Base-by-base conservation (phyloP, 2,888 invertebrate genomes). In the Drosophila peninsularis region DNA sequence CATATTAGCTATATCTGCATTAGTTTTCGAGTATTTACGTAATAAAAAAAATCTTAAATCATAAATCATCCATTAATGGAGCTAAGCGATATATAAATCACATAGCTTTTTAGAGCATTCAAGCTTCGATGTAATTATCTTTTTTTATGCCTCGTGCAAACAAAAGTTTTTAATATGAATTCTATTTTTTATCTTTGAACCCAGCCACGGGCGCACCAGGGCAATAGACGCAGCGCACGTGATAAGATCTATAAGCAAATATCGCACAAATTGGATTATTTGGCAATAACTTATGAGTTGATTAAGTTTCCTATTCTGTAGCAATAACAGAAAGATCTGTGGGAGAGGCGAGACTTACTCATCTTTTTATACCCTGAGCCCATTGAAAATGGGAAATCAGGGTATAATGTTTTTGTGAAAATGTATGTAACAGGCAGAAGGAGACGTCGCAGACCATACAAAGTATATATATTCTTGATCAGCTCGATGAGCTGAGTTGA, bases 241-340 rank as follows among this genome's bases (percentile, higher is more conserved):
- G 83, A 80, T 80, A 77, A 77, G 66, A 52, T 55, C 30, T 56
- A 44, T 55, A 58, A 65, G 50, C 70, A 47, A 61, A 61, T 47
- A 60, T 14, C 19, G 37, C 39, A 39, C 52, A 52, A 73, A 74
- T 73, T 60, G 19, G 30, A 55, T 57, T 24, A 30, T 21, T 14
- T 41, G 39, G 14, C 41, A 30, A 41, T 30, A 41, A 19, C 30
- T 54, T 37, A 17, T 17, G 17, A 37, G n/a, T 6, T 36, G 24
- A 52, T 52, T 37, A 52, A 11, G n/a, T 37, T 52, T 24, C 13
- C 7, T 13, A n/a, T n/a, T n/a, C n/a, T n/a, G n/a, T n/a, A n/a
- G n/a, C n/a, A n/a, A 5, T 4, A n/a, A 44, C 9, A 45, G 6
- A 24, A 2, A 42, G 6, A 42, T 27, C 27, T 27, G 5, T 27